Conservation (phyloP, 23 tunicate species). For the Trididemnum miniatum region DNA sequence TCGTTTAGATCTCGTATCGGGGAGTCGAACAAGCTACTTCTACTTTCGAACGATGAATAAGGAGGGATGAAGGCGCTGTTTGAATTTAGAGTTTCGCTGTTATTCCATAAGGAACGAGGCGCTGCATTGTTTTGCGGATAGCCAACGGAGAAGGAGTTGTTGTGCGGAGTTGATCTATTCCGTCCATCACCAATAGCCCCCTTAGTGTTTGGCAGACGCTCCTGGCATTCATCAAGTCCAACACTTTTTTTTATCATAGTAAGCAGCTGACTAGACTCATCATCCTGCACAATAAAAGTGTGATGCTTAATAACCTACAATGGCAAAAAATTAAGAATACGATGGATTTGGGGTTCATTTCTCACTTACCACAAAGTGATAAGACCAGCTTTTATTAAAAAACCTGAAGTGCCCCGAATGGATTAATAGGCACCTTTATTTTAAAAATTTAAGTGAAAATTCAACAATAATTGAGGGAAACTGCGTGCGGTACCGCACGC, state of each 20-base stretch:
- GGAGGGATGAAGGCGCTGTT: constrained; percentile 31
- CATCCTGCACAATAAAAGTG: constrained; percentile 32
- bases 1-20: constrained; percentile 22
- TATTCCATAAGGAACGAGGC: background rate
- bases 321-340: too few species aligned
- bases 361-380: too few species aligned
- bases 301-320: too few species aligned
- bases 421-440: too few species aligned
- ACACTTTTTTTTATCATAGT: constrained; percentile 59
- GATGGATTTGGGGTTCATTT: too few species aligned
- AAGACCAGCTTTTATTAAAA: too few species aligned
- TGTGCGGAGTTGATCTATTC: constrained; percentile 17
- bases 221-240: constrained; percentile 38
- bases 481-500: too few species aligned
- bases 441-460: too few species aligned
- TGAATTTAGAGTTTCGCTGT: background rate
- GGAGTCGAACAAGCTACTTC: constrained; percentile 26
- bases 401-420: too few species aligned
- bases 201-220: constrained; percentile 26
- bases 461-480: too few species aligned
- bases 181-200: constrained; percentile 72
- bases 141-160: background rate
- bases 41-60: constrained; percentile 40
- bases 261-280: constrained; percentile 69
- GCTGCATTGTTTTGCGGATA: background rate